These are phyloP conservation scores for Capitulum mitella DNA, from an alignment of 2,888 invertebrate genomes.

Conservation along the genomic window DNA sequence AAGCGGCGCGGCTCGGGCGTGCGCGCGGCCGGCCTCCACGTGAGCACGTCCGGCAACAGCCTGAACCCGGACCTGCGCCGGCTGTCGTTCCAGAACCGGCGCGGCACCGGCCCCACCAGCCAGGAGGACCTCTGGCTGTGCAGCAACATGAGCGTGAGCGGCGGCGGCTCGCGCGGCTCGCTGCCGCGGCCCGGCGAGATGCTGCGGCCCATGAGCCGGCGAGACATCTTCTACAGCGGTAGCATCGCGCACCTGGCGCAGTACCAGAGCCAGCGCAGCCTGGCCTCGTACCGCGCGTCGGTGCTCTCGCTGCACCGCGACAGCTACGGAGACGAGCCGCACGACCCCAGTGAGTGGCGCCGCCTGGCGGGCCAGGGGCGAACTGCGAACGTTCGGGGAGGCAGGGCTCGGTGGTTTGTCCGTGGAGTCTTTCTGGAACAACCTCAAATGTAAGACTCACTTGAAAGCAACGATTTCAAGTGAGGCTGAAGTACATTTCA, in stretches of 20 bases:
- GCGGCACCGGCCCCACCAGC: neutral
- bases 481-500: no score
- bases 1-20: constrained; percentile 23
- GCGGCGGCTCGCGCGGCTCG: neutral
- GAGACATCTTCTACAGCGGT: constrained; percentile 64
- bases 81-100: constrained; percentile 20
- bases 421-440: no score
- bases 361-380: no score
- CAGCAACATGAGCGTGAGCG: constrained; percentile 22
- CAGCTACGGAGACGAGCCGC: constrained; percentile 44
- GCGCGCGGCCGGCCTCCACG: neutral
- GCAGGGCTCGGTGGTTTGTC: no score
- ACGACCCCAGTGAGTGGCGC: constrained; percentile 39
- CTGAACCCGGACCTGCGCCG: constrained; percentile 19
- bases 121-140: constrained; percentile 25
- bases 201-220: constrained; percentile 37
- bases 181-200: constrained; percentile 32
- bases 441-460: no score
- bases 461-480: no score
- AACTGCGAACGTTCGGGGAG: no score
- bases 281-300: constrained; percentile 83
- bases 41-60: constrained; percentile 6
- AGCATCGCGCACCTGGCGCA: constrained; percentile 88
- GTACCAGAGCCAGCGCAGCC: constrained; percentile 83
- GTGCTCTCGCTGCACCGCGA: constrained; percentile 69